These are phyloP conservation scores for Podarcis muralis DNA, from an alignment of 2,113 vertebrate genomes.

Conservation along the genomic window DNA sequence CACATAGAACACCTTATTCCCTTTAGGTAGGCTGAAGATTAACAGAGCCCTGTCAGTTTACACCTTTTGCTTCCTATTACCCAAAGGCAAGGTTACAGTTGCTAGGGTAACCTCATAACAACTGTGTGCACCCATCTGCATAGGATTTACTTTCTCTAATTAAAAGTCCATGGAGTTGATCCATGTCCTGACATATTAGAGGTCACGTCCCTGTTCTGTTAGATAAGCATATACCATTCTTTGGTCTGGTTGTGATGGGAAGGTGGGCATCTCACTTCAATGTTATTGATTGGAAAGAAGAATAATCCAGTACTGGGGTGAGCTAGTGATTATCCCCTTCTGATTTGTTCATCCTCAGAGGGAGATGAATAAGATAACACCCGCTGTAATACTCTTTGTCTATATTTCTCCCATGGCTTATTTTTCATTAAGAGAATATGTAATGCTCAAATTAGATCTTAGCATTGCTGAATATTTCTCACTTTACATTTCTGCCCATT, in stretches of 20 bases:
- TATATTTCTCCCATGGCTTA: background rate
- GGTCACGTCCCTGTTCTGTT: background rate
- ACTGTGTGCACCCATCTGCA: background rate
- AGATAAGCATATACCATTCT: background rate
- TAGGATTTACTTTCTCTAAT: conserved; percentile 25
- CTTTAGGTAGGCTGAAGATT: background rate
- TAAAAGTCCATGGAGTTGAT: background rate
- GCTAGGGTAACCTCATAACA: background rate
- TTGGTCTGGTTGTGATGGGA: background rate
- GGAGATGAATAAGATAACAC: too few species aligned
- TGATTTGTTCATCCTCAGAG: background rate
- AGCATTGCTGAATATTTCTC: background rate
- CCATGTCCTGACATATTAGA: background rate
- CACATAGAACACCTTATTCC: conserved; percentile 18
- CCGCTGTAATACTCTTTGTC: background rate
- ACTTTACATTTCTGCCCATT: background rate
- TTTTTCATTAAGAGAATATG: background rate
- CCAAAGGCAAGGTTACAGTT: conserved; percentile 23
- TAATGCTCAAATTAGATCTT: background rate
- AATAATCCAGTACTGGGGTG: background rate
- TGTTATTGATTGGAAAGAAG: too few species aligned
- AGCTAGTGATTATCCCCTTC: background rate
- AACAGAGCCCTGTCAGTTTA: conserved; percentile 22
- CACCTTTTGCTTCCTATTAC: conserved; percentile 10
- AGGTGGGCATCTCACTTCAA: background rate